Percentiles rank a stretch among this genome's conserved stretches.
These are phyloP conservation scores for Harpalus rufipes DNA, from an alignment of 2,888 invertebrate genomes.

Conservation along the genomic window DNA sequence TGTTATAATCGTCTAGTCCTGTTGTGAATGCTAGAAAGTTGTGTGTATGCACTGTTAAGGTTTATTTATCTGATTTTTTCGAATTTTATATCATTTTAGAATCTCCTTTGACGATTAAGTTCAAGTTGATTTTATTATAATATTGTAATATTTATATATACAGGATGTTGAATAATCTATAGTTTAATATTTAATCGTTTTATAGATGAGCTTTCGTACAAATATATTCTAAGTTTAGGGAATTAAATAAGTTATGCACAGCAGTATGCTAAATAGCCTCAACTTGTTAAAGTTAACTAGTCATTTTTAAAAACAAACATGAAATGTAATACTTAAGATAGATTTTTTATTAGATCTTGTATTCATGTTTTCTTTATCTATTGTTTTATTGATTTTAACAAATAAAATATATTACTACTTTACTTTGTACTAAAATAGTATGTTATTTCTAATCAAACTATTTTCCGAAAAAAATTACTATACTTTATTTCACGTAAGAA, in stretches of 20 bases:
- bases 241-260: conserved; percentile 59
- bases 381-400: conserved; percentile 66
- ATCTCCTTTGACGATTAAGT: conserved; percentile 39
- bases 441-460: neutral
- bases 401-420: conserved; percentile 56
- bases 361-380: conserved; percentile 64
- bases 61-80: conserved; percentile 44
- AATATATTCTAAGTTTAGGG: conserved; percentile 57
- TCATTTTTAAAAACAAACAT: conserved; percentile 65
- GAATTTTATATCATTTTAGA: conserved; percentile 49
- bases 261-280: conserved; percentile 57
- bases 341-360: conserved; percentile 65
- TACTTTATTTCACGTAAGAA: too few species aligned
- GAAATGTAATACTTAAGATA: conserved; percentile 51
- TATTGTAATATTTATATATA: conserved; percentile 55
- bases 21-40: conserved; percentile 56
- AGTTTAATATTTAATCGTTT: conserved; percentile 65
- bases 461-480: too few species aligned
- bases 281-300: conserved; percentile 67
- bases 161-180: conserved; percentile 63
- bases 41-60: conserved; percentile 45
- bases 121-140: conserved; percentile 49
- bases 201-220: conserved; percentile 67
- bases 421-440: neutral
- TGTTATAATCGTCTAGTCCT: conserved; percentile 59